phyloP scores from a whole-genome alignment of 2,113 vertebrate genomes.

The Diphyllodes magnificus region DNA sequence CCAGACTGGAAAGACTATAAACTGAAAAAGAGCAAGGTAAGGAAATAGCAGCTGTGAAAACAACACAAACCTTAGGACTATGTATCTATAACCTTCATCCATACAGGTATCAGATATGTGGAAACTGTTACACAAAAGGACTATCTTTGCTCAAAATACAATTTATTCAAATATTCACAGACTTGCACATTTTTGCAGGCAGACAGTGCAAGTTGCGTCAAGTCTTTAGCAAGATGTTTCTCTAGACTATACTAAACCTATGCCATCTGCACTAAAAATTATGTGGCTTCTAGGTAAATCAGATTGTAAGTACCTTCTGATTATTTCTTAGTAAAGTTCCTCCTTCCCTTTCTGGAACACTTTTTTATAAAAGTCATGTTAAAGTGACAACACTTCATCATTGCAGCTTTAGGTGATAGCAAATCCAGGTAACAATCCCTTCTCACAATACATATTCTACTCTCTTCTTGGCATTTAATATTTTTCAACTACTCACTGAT shows the following conservation, averaged over 20 bases:
- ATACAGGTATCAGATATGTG: background rate
- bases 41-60: background rate
- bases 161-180: background rate
- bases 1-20: background rate
- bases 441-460: background rate
- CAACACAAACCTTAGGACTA: background rate
- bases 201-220: background rate
- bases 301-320: background rate
- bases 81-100: background rate
- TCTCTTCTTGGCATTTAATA: background rate
- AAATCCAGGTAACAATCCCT: background rate
- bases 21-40: background rate
- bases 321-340: background rate
- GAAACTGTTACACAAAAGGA: background rate
- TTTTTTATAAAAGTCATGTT: background rate
- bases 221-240: background rate
- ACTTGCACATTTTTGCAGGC: background rate
- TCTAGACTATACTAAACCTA: background rate
- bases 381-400: background rate
- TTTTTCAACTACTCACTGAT: background rate
- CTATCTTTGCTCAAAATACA: background rate
- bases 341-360: background rate
- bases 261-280: background rate
- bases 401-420: background rate
- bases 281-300: background rate